Percentiles rank a stretch among this genome's conserved stretches.
These are phyloP conservation scores for Crax fasciolata DNA, from an alignment of 2,797 vertebrate species.

Conservation along the genomic window DNA sequence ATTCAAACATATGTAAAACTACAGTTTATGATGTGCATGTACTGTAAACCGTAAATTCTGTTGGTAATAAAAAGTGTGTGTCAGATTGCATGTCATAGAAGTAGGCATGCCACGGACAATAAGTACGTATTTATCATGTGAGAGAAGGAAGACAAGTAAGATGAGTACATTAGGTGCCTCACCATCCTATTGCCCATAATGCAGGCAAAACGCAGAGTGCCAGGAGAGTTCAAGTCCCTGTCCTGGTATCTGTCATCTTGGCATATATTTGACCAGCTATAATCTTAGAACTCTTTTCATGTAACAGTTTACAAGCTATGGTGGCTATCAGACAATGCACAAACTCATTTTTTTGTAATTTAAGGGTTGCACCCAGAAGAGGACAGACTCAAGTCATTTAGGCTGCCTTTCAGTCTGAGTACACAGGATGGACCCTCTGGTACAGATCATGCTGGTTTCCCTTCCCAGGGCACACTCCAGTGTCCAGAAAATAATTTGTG, in stretches of 20 bases:
- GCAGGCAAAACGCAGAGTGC: background rate
- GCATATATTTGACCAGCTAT: background rate
- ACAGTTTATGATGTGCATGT: background rate
- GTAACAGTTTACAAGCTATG: background rate
- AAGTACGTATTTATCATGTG: rapidly evolving
- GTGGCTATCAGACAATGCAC: background rate
- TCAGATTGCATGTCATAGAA: background rate
- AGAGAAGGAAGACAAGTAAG: background rate
- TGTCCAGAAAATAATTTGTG: background rate
- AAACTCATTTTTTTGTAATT: background rate
- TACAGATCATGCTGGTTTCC: background rate
- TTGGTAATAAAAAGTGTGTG: background rate
- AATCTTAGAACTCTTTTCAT: background rate
- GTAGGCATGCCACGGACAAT: background rate
- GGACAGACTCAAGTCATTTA: background rate
- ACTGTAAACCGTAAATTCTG: background rate
- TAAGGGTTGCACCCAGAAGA: background rate
- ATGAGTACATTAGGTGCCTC: background rate
- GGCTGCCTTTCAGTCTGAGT: background rate
- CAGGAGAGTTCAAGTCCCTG: background rate
- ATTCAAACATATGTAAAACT: background rate
- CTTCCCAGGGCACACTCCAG: background rate
- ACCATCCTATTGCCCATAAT: background rate
- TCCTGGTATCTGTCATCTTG: background rate
- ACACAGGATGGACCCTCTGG: background rate